These are phyloP conservation scores for Enteromius anoplus DNA, from an alignment of 2,797 vertebrate species.

Conservation along the genomic window DNA sequence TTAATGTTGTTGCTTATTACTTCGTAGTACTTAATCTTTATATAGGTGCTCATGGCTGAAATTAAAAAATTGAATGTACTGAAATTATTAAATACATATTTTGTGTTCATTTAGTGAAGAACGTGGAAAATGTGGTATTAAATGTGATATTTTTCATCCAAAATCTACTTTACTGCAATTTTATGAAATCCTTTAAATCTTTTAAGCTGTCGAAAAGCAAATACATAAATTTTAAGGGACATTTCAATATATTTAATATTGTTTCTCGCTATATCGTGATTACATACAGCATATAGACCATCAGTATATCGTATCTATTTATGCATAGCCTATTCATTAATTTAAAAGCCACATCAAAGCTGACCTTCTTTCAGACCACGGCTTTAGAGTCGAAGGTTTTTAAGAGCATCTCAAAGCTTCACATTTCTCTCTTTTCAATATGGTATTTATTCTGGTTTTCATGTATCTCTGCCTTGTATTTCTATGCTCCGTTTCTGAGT, in stretches of 20 bases:
- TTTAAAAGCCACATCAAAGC: constrained; percentile 58
- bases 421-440: constrained; percentile 44
- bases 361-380: constrained; percentile 52
- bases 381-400: constrained; percentile 56
- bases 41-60: background rate
- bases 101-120: background rate
- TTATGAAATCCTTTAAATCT: background rate
- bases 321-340: constrained; percentile 38
- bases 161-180: background rate
- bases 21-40: background rate
- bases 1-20: background rate
- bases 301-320: background rate
- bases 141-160: background rate
- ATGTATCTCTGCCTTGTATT: constrained; percentile 31
- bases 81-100: background rate
- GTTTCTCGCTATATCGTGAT: background rate
- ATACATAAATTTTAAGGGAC: background rate
- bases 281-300: background rate
- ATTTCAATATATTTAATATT: background rate
- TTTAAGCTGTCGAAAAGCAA: background rate
- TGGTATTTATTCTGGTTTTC: constrained; percentile 42
- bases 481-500: constrained; percentile 26
- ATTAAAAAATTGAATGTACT: background rate
- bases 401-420: constrained; percentile 45
- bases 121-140: background rate